phyloP scores from a whole-genome alignment of 2,888 invertebrate species.

The Brenthis daphne region DNA sequence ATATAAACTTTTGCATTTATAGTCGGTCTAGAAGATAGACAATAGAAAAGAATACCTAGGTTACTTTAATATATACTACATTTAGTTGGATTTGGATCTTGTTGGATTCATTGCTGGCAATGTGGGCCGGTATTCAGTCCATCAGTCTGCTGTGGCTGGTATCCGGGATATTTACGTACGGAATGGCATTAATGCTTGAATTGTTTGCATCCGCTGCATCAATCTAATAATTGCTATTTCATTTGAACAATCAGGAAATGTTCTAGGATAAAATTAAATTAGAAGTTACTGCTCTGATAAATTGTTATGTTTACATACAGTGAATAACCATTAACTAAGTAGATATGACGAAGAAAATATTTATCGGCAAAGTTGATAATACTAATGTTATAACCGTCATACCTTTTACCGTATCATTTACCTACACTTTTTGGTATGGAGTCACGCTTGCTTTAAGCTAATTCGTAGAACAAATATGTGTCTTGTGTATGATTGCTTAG shows the following conservation, averaged over 20 bases:
- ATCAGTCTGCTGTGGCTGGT: conserved; percentile 10
- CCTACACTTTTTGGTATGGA: too few species aligned
- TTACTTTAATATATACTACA: not conserved
- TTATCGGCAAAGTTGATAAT: too few species aligned
- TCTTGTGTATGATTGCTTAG: too few species aligned
- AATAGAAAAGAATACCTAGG: not conserved
- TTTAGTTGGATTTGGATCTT: not conserved
- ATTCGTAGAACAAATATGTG: too few species aligned
- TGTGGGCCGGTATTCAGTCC: conserved; percentile 27
- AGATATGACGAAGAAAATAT: too few species aligned
- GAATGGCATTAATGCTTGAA: conserved; percentile 33
- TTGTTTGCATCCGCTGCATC: conserved; percentile 29
- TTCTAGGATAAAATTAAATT: conserved; percentile 13
- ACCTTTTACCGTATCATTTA: too few species aligned
- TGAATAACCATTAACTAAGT: too few species aligned
- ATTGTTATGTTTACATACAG: not conserved
- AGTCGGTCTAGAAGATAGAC: not conserved
- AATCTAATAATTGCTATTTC: conserved; percentile 22
- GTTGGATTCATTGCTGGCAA: not conserved
- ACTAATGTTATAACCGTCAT: too few species aligned
- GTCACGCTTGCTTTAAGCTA: too few species aligned
- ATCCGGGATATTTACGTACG: conserved; percentile 27
- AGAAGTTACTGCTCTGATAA: conserved; percentile 4
- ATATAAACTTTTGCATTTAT: too few species aligned
- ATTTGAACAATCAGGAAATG: conserved; percentile 20